These are phyloP conservation scores for Lomographa bimaculata DNA, from an alignment of 2,888 invertebrate genomes.

Conservation along the genomic window DNA sequence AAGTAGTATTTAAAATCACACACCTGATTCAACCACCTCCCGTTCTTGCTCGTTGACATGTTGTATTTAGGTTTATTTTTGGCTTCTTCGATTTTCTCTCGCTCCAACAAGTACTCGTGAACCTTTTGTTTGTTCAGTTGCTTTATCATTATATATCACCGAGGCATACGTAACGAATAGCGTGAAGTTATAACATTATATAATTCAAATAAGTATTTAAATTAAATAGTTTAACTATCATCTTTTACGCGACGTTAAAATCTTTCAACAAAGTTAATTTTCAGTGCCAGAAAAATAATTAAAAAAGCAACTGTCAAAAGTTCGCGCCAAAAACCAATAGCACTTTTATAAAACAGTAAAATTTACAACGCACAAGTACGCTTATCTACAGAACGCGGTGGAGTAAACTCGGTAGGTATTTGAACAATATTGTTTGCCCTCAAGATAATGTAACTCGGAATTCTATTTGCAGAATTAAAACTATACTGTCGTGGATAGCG, in stretches of 20 bases:
- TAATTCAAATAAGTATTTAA: not conserved
- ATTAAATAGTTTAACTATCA: slow-evolving; percentile 3
- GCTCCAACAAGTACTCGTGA: slow-evolving; percentile 63
- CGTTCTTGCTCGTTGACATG: slow-evolving; percentile 59
- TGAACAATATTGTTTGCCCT: slow-evolving; percentile 54
- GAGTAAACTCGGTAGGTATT: slow-evolving; percentile 36
- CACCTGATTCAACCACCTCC: slow-evolving; percentile 64
- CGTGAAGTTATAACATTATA: slow-evolving; percentile 7
- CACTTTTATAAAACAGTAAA: not conserved
- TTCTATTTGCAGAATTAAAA: slow-evolving; percentile 40
- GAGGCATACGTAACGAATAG: slow-evolving; percentile 9
- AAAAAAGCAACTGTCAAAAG: slow-evolving; percentile 1
- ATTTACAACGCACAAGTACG: slow-evolving; percentile 37
- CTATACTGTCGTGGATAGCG: slow-evolving; percentile 32
- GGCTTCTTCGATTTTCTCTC: slow-evolving; percentile 53
- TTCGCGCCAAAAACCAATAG: slow-evolving; percentile 13
- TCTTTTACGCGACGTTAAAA: too few species aligned
- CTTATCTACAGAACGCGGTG: slow-evolving; percentile 46
- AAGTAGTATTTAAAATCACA: too few species aligned
- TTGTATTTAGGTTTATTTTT: slow-evolving; percentile 51
- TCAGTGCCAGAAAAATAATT: slow-evolving; percentile 5
- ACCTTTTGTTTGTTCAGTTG: slow-evolving; percentile 63
- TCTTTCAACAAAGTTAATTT: too few species aligned
- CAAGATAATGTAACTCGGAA: slow-evolving; percentile 52
- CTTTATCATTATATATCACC: slow-evolving; percentile 61